Evolutionary conservation across 1,140 invertebrate species (phyloP).

Genomic region (Trialeurodes vaporariorum): DNA sequence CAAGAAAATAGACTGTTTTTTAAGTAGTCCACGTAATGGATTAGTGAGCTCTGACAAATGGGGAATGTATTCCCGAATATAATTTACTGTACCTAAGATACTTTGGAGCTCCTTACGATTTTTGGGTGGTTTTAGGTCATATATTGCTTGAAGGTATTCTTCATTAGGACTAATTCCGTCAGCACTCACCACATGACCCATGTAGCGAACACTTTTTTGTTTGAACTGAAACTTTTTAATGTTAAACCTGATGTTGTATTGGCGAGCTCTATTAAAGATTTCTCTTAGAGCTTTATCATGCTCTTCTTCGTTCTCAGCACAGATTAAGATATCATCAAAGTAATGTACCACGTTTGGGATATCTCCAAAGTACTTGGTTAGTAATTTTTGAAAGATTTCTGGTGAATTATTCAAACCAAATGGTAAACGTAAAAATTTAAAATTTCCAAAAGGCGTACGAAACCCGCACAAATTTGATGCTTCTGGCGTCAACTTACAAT

Average conservation of each 20-base stretch:
- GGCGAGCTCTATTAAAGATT: conserved; percentile 20
- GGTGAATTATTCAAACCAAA: conserved; percentile 25
- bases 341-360: conserved; percentile 27
- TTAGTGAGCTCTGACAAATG: conserved; percentile 24
- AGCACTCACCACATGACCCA: conserved; percentile 25
- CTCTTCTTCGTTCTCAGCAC: conserved; percentile 17
- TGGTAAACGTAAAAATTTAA: conserved; percentile 16
- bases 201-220: conserved; percentile 18
- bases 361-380: conserved; percentile 22
- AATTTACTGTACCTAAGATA: conserved; percentile 28
- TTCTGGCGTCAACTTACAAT: conserved; percentile 4
- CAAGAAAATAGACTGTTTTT: conserved; percentile 16
- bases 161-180: conserved; percentile 19
- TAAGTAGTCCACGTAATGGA: conserved; percentile 22
- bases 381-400: conserved; percentile 27
- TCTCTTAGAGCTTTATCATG: conserved; percentile 23
- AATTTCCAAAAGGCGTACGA: conserved; percentile 10
- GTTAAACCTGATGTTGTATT: conserved; percentile 31
- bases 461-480: background rate
- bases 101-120: conserved; percentile 14
- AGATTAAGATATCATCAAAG: conserved; percentile 30
- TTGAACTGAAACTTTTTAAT: conserved; percentile 27
- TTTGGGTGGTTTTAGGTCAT: background rate
- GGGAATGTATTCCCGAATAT: conserved; percentile 25
- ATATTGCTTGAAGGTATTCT: conserved; percentile 8